Evolutionary conservation across 2,113 vertebrate genomes (phyloP).

Genomic region (Channa maculata): DNA sequence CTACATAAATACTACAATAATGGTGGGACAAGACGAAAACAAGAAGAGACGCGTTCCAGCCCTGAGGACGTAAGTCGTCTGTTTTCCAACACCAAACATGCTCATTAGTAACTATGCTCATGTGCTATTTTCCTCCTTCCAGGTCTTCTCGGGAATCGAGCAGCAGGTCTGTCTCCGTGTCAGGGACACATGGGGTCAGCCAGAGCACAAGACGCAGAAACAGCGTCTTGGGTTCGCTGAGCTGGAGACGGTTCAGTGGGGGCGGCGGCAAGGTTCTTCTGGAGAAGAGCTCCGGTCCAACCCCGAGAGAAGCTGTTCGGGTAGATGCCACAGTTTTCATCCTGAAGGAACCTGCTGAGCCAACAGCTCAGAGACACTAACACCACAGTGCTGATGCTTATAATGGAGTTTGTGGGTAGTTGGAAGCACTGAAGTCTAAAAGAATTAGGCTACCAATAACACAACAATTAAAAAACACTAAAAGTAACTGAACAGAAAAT

Average conservation of each 20-base stretch:
- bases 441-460: too few relatives aligned
- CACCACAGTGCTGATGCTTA: too few relatives aligned
- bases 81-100: not conserved
- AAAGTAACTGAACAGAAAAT: too few relatives aligned
- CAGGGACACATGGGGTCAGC: not conserved
- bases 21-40: not conserved
- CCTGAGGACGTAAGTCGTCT: conserved; percentile 39
- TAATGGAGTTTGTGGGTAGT: too few relatives aligned
- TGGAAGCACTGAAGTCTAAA: too few relatives aligned
- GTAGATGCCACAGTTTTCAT: conserved; percentile 7
- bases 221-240: conserved; percentile 6
- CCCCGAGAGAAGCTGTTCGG: conserved; percentile 33
- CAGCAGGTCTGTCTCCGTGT: not conserved
- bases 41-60: not conserved
- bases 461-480: too few relatives aligned
- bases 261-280: conserved; percentile 38
- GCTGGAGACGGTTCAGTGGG: conserved; percentile 32
- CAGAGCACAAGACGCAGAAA: not conserved
- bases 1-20: not conserved
- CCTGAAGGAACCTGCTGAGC: too few relatives aligned
- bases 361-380: too few relatives aligned
- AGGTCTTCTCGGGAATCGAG: conserved; percentile 20
- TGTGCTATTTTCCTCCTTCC: not conserved
- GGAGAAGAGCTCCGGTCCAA: conserved; percentile 33
- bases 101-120: not conserved